phyloP scores from a whole-genome alignment of 2,797 vertebrate genomes.

The Pseudochaenichthys georgianus region DNA sequence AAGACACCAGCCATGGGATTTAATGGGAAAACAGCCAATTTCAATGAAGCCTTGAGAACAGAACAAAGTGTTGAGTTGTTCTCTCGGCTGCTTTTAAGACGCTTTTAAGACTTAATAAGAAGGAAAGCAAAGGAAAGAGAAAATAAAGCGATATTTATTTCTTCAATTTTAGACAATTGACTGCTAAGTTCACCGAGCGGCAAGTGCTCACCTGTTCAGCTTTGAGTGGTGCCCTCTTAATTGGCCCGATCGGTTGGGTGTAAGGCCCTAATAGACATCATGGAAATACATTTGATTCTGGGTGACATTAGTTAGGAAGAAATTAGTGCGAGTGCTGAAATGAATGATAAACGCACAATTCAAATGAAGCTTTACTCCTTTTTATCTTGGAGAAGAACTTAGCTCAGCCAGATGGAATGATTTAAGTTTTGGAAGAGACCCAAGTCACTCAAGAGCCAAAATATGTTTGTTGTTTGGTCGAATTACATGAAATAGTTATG shows the following conservation, averaged over 20 bases:
- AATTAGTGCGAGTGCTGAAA: slow-evolving; percentile 49
- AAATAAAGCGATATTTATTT: slow-evolving; percentile 65
- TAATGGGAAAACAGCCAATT: slow-evolving; percentile 60
- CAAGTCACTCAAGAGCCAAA: slow-evolving; percentile 45
- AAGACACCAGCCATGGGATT: slow-evolving; percentile 66
- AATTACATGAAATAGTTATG: slow-evolving; percentile 40
- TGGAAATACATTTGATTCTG: slow-evolving; percentile 56
- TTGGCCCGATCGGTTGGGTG: slow-evolving; percentile 71
- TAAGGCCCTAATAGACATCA: slow-evolving; percentile 70
- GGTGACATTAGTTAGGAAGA: slow-evolving; percentile 38
- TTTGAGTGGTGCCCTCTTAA: slow-evolving; percentile 69
- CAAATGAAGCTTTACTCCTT: slow-evolving; percentile 43
- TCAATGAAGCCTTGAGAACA: slow-evolving; percentile 60
- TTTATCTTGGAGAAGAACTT: slow-evolving; percentile 54
- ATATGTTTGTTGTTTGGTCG: slow-evolving; percentile 33
- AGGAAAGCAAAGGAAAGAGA: slow-evolving; percentile 13
- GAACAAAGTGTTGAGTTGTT: slow-evolving; percentile 54
- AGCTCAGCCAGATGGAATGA: slow-evolving; percentile 50
- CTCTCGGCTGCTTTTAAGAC: slow-evolving; percentile 39
- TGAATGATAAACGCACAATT: slow-evolving; percentile 57
- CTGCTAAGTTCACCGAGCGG: slow-evolving; percentile 47
- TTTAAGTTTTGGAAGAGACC: slow-evolving; percentile 62
- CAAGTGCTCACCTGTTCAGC: slow-evolving; percentile 78
- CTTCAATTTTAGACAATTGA: slow-evolving; percentile 64
- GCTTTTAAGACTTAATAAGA: slow-evolving; percentile 33